phyloP scores from a whole-genome alignment of 2,797 vertebrate genomes.

The Silurus lanzhouensis region DNA sequence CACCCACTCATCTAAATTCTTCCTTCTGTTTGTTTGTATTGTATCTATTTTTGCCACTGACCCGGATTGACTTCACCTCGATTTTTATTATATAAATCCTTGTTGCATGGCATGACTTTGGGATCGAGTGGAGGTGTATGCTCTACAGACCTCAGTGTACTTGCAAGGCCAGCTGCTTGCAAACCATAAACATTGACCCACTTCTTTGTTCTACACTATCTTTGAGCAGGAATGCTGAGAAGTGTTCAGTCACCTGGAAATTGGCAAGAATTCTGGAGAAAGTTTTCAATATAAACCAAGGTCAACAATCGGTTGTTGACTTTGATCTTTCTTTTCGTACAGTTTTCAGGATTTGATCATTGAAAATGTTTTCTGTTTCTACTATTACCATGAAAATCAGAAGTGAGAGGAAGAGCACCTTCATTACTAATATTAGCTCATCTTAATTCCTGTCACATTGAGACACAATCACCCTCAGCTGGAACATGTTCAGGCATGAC shows the following conservation, averaged over 20 bases:
- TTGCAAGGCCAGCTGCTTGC: neutral
- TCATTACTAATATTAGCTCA: slow-evolving; percentile 16
- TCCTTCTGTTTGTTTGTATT: too few relatives aligned
- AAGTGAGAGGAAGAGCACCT: neutral
- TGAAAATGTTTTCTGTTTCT: too few relatives aligned
- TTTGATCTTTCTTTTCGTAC: too few relatives aligned
- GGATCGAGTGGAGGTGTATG: neutral
- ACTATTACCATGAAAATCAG: too few relatives aligned
- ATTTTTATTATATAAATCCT: neutral
- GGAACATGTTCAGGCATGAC: slow-evolving; percentile 50
- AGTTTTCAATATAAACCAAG: neutral
- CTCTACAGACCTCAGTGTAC: neutral
- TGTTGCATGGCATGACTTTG: neutral
- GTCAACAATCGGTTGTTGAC: neutral
- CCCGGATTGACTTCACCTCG: neutral
- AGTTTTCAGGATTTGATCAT: too few relatives aligned
- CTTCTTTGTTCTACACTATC: neutral
- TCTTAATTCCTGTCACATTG: slow-evolving; percentile 18
- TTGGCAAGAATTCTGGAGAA: neutral
- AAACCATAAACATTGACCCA: neutral
- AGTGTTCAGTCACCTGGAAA: neutral
- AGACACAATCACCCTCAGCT: slow-evolving; percentile 56
- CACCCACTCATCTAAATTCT: too few relatives aligned
- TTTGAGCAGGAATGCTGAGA: neutral
- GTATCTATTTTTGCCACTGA: neutral